phyloP scores from a whole-genome alignment of 2,797 vertebrate species.

The Erethizon dorsatum region DNA sequence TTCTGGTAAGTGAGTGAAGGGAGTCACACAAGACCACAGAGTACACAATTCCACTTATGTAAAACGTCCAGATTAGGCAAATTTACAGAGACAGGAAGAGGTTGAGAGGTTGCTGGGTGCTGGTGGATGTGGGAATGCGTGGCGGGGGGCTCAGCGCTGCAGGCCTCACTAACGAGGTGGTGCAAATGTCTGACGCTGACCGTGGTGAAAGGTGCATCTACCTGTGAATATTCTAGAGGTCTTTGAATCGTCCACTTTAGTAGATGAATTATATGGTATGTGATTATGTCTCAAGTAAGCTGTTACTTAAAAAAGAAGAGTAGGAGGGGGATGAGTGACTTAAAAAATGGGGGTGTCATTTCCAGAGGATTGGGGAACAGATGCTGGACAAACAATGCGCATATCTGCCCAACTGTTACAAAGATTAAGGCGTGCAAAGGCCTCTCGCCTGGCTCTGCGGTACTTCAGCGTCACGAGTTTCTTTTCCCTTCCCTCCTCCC shows the following conservation, averaged over 20 bases:
- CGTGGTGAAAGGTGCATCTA: rapidly evolving
- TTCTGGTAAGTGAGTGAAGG: neutral
- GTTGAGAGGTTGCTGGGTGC: neutral
- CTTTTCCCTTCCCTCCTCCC: neutral
- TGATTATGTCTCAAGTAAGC: neutral
- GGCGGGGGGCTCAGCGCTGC: neutral
- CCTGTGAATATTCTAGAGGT: neutral
- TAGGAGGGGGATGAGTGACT: neutral
- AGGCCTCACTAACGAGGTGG: neutral
- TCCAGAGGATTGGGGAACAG: neutral
- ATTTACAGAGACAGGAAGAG: neutral
- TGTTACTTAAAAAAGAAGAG: neutral
- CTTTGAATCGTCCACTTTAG: neutral
- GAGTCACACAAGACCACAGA: neutral
- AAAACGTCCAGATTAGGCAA: neutral
- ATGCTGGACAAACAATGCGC: neutral
- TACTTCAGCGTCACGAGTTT: rapidly evolving
- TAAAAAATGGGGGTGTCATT: neutral
- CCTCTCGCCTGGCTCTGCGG: rapidly evolving
- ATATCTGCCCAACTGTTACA: rapidly evolving
- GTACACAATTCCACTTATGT: no score
- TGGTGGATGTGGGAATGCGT: neutral
- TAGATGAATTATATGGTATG: neutral
- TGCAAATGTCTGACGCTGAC: neutral
- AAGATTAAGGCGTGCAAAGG: rapidly evolving